Base-by-base conservation (phyloP, 2,797 vertebrate genomes). In the Mus minutoides region DNA sequence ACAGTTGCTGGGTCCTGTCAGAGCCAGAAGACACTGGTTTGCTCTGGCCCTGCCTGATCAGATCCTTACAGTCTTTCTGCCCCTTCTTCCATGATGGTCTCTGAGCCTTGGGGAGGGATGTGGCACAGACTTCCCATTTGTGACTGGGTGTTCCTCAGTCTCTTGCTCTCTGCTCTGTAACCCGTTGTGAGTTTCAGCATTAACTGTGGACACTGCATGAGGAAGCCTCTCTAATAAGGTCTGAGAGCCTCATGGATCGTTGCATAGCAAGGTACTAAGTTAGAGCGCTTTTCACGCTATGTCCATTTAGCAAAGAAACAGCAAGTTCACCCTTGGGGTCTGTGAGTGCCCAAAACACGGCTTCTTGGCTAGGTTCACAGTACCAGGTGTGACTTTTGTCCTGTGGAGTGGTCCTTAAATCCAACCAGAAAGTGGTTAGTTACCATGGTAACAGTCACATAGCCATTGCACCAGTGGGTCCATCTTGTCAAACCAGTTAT, bases 371-470 rank as follows among this genome's bases (percentile, higher is more conserved):
- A 1, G 4, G 40, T 46, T 64, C 21, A 64, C 10, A 34, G 26
- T 6, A 13, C 16, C 17, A 46, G 40, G 26, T 8, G 10, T 34
- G 60, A 46, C 40, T 46, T 84, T 34, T 46, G 60, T 46, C 10
- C 60, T 13, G 17, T 13, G 80, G 40, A 62, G 6, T 26, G 54
- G 54, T 24, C 22, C 34, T 82, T 82, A 58, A 58, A 58, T 40
- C 54, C 34, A 69, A 8, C 34, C 67, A 69, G 26, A 84, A 76
- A 34, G 26, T 9, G 40, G 37, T 31, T 60, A 40, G 80, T 58
- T 60, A 26, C n/a, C 13, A 22, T 1, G 6, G 9, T 43, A 3
- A 43, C 37, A 11, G 17, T 6, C 1, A 40, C 37, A 8, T 7
- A 37, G 2, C 79, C 31, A 17, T 10, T 14, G 24, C 79, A 29